Conservation (phyloP, 2,113 vertebrate genomes). For the Elanoides forficatus region DNA sequence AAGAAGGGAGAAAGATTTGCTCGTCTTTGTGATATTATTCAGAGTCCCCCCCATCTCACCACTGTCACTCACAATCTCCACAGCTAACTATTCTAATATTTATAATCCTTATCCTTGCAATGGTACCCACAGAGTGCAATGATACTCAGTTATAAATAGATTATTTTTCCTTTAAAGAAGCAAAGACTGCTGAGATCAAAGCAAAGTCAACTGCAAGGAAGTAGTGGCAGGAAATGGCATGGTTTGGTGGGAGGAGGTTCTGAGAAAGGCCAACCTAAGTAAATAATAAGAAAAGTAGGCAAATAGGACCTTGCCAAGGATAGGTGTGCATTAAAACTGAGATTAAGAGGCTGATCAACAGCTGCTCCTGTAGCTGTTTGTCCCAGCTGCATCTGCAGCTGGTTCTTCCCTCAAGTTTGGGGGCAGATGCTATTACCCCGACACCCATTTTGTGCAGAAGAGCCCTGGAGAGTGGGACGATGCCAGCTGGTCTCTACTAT, state of each 20-base stretch:
- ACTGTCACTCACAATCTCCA: neutral
- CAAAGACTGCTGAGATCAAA: neutral
- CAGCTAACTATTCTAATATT: neutral
- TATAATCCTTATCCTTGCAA: neutral
- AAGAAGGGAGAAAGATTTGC: neutral
- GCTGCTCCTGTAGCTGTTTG: neutral
- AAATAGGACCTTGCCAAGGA: neutral
- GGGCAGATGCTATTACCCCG: neutral
- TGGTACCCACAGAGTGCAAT: neutral
- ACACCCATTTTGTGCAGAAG: neutral
- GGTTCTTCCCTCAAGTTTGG: neutral
- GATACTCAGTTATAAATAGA: neutral
- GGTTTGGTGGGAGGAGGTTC: neutral
- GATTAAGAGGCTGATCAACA: neutral
- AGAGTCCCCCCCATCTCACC: neutral
- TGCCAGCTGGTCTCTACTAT: neutral
- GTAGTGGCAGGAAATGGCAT: neutral
- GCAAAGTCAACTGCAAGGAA: neutral
- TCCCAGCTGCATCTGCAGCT: neutral
- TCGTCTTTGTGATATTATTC: neutral
- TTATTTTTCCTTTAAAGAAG: neutral
- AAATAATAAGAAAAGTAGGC: neutral
- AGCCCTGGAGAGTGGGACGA: neutral
- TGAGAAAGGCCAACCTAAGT: neutral
- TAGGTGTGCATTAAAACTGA: neutral